phyloP scores from a whole-genome alignment of 2,113 vertebrate species.

The Alouatta palliata region DNA sequence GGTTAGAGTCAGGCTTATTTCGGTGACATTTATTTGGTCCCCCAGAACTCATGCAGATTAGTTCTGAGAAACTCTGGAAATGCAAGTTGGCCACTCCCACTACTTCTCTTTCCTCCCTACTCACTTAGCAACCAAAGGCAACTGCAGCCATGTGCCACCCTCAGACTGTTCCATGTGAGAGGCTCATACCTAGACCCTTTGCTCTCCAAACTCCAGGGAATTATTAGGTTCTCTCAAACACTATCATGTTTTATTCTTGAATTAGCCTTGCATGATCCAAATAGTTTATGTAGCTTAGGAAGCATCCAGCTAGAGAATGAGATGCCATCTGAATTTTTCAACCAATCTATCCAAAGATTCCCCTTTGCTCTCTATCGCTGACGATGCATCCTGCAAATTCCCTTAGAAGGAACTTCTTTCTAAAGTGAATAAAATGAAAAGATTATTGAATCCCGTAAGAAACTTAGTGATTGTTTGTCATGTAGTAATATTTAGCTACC shows the following conservation, averaged over 20 bases:
- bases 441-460: neutral
- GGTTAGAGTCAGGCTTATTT: neutral
- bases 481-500: neutral
- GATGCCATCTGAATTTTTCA: neutral
- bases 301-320: neutral
- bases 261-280: neutral
- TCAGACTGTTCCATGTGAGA: neutral
- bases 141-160: neutral
- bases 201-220: neutral
- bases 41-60: neutral
- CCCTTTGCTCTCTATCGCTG: neutral
- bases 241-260: neutral
- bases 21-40: neutral
- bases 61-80: neutral
- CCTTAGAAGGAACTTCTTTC: neutral
- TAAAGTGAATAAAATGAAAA: neutral
- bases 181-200: neutral
- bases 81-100: neutral
- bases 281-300: neutral
- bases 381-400: neutral
- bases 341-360: neutral
- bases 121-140: neutral
- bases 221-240: neutral
- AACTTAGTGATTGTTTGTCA: neutral
- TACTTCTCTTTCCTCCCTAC: neutral